Conservation (phyloP, 2,888 invertebrate genomes). For the Cerastoderma edule region DNA sequence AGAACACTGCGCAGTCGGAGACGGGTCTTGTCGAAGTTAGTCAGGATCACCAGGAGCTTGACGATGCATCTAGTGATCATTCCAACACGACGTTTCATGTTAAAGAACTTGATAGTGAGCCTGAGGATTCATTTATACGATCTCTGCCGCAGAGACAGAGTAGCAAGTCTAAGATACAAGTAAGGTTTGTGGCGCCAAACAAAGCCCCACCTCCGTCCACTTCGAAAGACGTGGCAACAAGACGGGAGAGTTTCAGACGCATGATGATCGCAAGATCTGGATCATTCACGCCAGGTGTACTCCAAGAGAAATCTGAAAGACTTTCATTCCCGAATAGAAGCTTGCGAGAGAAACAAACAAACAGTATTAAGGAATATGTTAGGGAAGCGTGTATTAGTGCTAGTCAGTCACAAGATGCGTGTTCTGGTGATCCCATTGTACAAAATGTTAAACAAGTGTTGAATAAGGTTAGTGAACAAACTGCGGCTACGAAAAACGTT, state of each 20-base stretch:
- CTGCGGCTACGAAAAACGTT: constrained; percentile 18
- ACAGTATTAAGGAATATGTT: constrained; percentile 53
- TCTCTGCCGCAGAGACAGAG: constrained; percentile 63
- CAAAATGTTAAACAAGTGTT: constrained; percentile 50
- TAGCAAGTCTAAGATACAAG: constrained; percentile 73
- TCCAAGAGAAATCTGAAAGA: constrained; percentile 49
- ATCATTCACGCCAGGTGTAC: constrained; percentile 62
- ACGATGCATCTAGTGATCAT: constrained; percentile 78
- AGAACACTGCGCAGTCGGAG: constrained; percentile 38
- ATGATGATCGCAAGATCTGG: constrained; percentile 77
- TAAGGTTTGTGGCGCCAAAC: constrained; percentile 75
- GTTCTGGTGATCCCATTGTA: constrained; percentile 34
- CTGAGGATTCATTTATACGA: constrained; percentile 66
- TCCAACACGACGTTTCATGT: constrained; percentile 77
- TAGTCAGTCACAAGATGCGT: background rate
- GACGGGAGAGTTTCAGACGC: constrained; percentile 77
- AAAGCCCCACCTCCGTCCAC: constrained; percentile 78
- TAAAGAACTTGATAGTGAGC: constrained; percentile 75
- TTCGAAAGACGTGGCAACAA: constrained; percentile 76
- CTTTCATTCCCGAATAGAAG: constrained; percentile 46
- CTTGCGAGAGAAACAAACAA: constrained; percentile 50
- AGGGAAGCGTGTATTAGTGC: constrained; percentile 29
- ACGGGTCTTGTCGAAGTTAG: constrained; percentile 44
- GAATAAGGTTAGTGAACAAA: constrained; percentile 35
- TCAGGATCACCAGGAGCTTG: constrained; percentile 54